Evolutionary conservation across 1,140 invertebrate species (phyloP), one percentile per base, ranked within the genome.

Genomic region (Tetramorium parvispinum): DNA sequence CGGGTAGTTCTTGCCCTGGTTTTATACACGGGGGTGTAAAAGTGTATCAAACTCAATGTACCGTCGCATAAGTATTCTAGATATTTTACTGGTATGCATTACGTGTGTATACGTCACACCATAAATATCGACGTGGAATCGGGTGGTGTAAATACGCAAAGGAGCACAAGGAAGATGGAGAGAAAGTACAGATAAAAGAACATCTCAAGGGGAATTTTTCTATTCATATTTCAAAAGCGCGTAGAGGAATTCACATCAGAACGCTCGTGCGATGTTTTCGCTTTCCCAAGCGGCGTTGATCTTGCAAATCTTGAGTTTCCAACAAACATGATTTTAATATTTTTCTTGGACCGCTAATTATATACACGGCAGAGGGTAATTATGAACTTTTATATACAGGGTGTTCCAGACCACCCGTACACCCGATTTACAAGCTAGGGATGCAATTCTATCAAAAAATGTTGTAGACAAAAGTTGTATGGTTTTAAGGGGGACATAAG

Each of bases 161-260:
- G 8, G 21, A 59, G 59, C 3, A 18, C 24, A 68, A 75, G 46
- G n/a, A 43, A 24, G 4, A 16, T 32, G 32, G 0, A 11, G 51
- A 24, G 4, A 55, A 65, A 79, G 5, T 53, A 68, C n/a, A 21
- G 18, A 79, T 79, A 79, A 65, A 32, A 43, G 63, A 81, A 55
- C 21, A 43, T 55, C 61, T 40, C 77, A 18, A 51, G 46, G 61
- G 46, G n/a, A 40, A 53, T 79, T 66, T n/a, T 46, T 4, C 11
- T 68, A 53, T 81, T 51, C 49, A 81, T 81, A 59, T 81, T 81
- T 81, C 63, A 68, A 37, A 53, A 53, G 21, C 32, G 27, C 32
- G 49, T 55, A 46, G 7, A 66, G 32, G 8, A 79, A 79, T 68
- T 79, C 13, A 32, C 32, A 66, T 81, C 37, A n/a, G 21, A 65